Percentiles rank a stretch among this genome's conserved stretches.
phyloP scores from a whole-genome alignment of 2,888 invertebrate species.

The Aleiodes testaceus region DNA sequence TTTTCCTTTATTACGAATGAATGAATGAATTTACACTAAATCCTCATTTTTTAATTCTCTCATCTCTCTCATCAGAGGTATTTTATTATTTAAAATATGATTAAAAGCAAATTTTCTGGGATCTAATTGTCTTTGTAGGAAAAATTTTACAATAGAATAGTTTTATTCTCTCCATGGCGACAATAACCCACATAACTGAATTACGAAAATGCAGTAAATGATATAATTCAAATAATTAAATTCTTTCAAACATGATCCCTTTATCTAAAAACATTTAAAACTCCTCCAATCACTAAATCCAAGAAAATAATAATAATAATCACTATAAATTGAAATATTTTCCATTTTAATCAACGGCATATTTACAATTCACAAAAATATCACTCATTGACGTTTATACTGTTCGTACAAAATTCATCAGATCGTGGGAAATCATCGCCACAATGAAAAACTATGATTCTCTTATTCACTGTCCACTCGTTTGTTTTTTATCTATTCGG shows the following conservation, averaged over 20 bases:
- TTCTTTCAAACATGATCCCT: neutral
- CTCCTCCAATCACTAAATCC: neutral
- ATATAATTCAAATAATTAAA: neutral
- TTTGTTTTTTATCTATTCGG: conserved; percentile 4
- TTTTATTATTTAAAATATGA: conserved; percentile 28
- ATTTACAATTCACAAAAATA: conserved; percentile 27
- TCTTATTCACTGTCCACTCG: neutral
- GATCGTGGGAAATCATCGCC: conserved; percentile 7
- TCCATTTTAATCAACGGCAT: conserved; percentile 1
- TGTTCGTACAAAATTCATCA: neutral
- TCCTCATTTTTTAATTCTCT: neutral
- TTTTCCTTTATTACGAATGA: neutral
- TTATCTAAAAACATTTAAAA: conserved; percentile 4
- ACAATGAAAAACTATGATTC: neutral
- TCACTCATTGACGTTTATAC: neutral
- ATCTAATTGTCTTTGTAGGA: conserved; percentile 13
- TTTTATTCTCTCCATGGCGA: conserved; percentile 11
- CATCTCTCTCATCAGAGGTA: conserved; percentile 3
- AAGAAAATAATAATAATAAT: conserved; percentile 1
- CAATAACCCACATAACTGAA: conserved; percentile 10
- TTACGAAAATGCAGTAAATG: neutral
- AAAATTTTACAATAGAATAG: conserved; percentile 12
- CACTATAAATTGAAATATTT: neutral
- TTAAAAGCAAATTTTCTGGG: conserved; percentile 21
- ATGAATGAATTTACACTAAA: conserved; percentile 4